phyloP scores from a whole-genome alignment of 2,797 vertebrate species.

The Nasua narica region DNA sequence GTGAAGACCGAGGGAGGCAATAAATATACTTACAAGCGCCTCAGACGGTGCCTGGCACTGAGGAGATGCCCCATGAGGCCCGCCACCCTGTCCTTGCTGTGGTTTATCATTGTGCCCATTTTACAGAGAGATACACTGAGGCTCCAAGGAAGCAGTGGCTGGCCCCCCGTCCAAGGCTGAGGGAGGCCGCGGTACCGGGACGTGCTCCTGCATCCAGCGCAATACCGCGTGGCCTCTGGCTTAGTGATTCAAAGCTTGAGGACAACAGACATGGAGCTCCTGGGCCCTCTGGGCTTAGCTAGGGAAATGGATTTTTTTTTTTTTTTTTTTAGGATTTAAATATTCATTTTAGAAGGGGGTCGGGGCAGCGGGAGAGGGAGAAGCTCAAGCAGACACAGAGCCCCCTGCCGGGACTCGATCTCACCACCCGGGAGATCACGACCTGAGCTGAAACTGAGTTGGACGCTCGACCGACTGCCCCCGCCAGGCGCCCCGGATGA shows the following conservation, averaged over 20 bases:
- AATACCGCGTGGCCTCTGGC: not conserved
- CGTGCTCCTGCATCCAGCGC: not conserved
- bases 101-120: not conserved
- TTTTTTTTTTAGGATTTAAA: not conserved
- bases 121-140: not conserved
- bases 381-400: not conserved
- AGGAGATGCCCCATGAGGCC: not conserved
- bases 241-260: not conserved
- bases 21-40: not conserved
- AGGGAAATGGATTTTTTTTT: not conserved
- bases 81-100: too few species aligned
- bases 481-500: not conserved
- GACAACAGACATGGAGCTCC: accelerated
- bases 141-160: not conserved
- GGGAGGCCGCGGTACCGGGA: not conserved
- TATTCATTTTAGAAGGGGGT: not conserved
- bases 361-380: not conserved
- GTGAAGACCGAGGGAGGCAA: not conserved
- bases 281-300: accelerated
- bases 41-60: accelerated
- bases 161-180: not conserved
- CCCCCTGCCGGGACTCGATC: not conserved
- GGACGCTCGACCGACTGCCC: not conserved
- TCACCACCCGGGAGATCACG: not conserved
- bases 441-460: not conserved